Conservation (phyloP, 2,113 vertebrate genomes). For the Chaetura pelagica region DNA sequence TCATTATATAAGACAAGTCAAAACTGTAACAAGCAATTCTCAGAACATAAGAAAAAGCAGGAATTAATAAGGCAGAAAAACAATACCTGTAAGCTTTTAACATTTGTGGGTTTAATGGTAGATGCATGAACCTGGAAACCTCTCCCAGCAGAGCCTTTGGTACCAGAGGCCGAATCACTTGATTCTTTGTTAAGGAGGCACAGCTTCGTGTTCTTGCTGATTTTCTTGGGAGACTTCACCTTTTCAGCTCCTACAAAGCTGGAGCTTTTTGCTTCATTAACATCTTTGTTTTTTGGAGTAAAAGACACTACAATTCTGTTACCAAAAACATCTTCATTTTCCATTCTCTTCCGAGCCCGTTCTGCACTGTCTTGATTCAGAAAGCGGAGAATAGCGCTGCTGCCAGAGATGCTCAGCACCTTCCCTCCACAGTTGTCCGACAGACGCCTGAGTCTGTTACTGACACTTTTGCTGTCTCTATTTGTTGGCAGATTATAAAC, state of each 20-base stretch:
- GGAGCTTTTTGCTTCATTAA: slow-evolving; percentile 76
- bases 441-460: slow-evolving; percentile 91
- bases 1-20: not conserved
- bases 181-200: slow-evolving; percentile 81
- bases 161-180: slow-evolving; percentile 81
- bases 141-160: slow-evolving; percentile 83
- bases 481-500: slow-evolving; percentile 95
- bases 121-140: slow-evolving; percentile 76
- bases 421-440: slow-evolving; percentile 98
- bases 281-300: slow-evolving; percentile 82
- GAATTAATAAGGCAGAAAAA: not conserved
- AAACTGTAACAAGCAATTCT: not conserved
- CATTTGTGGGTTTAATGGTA: slow-evolving; percentile 79
- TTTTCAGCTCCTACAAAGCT: slow-evolving; percentile 80
- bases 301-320: slow-evolving; percentile 91
- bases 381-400: slow-evolving; percentile 91
- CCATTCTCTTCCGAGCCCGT: slow-evolving; percentile 94
- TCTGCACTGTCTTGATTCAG: slow-evolving; percentile 89
- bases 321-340: slow-evolving; percentile 97
- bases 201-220: slow-evolving; percentile 82
- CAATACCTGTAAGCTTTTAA: slow-evolving; percentile 89
- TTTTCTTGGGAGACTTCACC: slow-evolving; percentile 90
- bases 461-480: slow-evolving; percentile 91
- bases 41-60: not conserved
- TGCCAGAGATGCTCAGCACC: slow-evolving; percentile 90